phyloP scores from a whole-genome alignment of 2,888 invertebrate species.

The Eilema caniola region DNA sequence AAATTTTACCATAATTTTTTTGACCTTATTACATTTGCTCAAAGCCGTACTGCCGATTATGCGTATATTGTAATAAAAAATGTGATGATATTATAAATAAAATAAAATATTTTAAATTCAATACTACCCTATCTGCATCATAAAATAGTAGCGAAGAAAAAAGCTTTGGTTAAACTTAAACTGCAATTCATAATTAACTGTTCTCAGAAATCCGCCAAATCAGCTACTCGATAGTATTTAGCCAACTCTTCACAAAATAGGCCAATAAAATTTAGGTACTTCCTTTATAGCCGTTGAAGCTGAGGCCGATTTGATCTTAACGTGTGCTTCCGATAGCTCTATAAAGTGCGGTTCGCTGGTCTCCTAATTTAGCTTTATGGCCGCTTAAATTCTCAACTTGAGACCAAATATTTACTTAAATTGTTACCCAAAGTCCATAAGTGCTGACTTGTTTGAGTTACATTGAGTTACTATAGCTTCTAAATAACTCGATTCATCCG shows the following conservation, averaged over 20 bases:
- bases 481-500: slow-evolving; percentile 21
- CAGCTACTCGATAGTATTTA: neutral
- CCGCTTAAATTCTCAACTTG: slow-evolving; percentile 57
- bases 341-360: slow-evolving; percentile 61
- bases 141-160: neutral
- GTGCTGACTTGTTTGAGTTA: slow-evolving; percentile 28
- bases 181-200: neutral
- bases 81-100: no score
- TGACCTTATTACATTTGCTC: no score
- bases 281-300: slow-evolving; percentile 32
- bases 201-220: neutral
- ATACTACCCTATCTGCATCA: no score
- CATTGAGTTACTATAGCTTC: neutral
- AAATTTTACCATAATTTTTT: no score
- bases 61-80: no score
- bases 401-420: slow-evolving; percentile 57
- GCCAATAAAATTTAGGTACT: slow-evolving; percentile 32
- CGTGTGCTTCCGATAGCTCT: slow-evolving; percentile 51
- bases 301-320: slow-evolving; percentile 31
- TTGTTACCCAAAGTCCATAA: slow-evolving; percentile 30
- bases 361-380: slow-evolving; percentile 62
- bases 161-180: neutral
- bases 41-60: no score
- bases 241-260: slow-evolving; percentile 22
- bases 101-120: no score